These are phyloP conservation scores for Sycophila sp. DNA, from an alignment of 1,140 invertebrate species.

Conservation along the genomic window DNA sequence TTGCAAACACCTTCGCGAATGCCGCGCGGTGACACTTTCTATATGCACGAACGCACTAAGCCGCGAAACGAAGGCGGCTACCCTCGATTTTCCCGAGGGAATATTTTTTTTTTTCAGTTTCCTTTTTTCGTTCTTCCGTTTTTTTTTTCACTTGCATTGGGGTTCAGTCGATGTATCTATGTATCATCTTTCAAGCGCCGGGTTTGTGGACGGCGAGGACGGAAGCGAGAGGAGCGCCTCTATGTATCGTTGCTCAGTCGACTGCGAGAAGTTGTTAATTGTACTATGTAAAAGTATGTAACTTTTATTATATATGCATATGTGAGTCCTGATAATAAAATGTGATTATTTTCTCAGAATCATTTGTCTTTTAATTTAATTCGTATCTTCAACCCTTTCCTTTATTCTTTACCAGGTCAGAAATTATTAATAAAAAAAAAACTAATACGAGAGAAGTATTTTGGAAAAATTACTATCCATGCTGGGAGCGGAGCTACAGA, in stretches of 20 bases:
- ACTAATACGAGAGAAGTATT: no score
- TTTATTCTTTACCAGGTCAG: no score
- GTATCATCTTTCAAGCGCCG: neutral
- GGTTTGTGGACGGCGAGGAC: neutral
- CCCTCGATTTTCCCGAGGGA: neutral
- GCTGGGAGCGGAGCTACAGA: no score
- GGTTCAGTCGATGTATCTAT: neutral
- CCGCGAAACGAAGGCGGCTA: neutral
- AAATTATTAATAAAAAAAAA: no score
- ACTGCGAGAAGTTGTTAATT: constrained; percentile 29
- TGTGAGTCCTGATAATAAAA: constrained; percentile 33
- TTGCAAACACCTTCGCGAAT: constrained; percentile 25
- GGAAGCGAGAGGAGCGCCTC: constrained; percentile 17
- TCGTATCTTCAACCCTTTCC: no score
- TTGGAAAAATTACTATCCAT: no score
- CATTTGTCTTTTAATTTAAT: neutral
- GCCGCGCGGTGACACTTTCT: constrained; percentile 14
- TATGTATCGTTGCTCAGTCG: constrained; percentile 4
- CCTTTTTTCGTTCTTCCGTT: no score
- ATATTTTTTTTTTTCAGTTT: no score
- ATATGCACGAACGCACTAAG: neutral
- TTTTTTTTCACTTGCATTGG: no score
- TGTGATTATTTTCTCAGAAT: constrained; percentile 34
- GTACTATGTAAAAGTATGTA: constrained; percentile 11
- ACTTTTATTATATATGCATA: constrained; percentile 26